A percentile compares a stretch with the other conserved stretches of the same genome.
Conservation (phyloP, 2,888 invertebrate species). For the Lepidonotus clava region DNA sequence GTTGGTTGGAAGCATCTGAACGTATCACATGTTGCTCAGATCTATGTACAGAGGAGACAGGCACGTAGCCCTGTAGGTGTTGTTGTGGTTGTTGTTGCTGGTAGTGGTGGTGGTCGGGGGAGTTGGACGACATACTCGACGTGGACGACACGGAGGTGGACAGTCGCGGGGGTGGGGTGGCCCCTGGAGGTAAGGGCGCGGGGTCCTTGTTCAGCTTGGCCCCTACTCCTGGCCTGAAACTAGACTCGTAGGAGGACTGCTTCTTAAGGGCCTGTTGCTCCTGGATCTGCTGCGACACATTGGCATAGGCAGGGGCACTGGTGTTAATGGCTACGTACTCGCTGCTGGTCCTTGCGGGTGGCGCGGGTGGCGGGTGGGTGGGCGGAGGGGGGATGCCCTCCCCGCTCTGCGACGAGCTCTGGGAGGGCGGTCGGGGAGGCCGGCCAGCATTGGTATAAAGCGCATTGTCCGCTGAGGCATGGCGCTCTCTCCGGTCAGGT, state of each 20-base stretch:
- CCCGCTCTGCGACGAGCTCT: slow-evolving; percentile 13
- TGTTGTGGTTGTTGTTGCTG: background rate
- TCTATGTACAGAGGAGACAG: background rate
- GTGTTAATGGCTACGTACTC: slow-evolving; percentile 69
- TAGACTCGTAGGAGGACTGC: slow-evolving; percentile 83
- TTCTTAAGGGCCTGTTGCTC: slow-evolving; percentile 52
- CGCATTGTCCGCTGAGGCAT: background rate
- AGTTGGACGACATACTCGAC: slow-evolving; percentile 36
- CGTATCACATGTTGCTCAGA: slow-evolving; percentile 62
- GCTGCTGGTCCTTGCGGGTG: slow-evolving; percentile 64
- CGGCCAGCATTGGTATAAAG: slow-evolving; percentile 20
- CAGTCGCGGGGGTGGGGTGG: background rate
- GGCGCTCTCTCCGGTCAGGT: background rate
- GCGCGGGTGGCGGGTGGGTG: slow-evolving; percentile 65
- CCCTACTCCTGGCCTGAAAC: slow-evolving; percentile 92
- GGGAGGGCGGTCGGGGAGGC: slow-evolving; percentile 65
- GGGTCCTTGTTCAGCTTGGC: slow-evolving; percentile 94
- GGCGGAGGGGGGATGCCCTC: slow-evolving; percentile 68
- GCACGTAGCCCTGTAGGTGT: background rate
- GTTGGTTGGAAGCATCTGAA: slow-evolving; percentile 72
- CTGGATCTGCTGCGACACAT: slow-evolving; percentile 70
- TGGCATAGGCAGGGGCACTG: slow-evolving; percentile 73
- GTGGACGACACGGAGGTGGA: background rate
- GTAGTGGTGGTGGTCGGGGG: background rate
- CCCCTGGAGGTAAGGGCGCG: slow-evolving; percentile 3